Base-by-base conservation (phyloP, 1,140 invertebrate genomes). In the Drosophila nasuta region DNA sequence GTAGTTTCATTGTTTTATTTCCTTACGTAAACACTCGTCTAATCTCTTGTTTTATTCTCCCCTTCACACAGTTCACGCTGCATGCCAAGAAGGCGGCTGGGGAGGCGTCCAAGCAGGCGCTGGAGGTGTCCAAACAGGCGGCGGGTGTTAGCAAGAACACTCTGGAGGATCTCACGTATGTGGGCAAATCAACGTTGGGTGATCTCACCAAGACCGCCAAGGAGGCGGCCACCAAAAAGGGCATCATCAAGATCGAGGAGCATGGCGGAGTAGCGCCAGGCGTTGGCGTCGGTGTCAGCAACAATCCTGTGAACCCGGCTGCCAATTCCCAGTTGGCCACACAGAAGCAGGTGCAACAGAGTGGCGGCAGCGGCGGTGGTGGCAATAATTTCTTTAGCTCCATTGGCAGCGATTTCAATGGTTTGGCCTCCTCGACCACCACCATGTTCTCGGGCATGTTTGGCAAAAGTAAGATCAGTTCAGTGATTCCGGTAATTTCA, bases 391-490 rank as follows among this genome's bases (percentile, higher is more conserved):
- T 98, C 92, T 97, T 98, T 85, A 97, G 96, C 64, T 97, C 97
- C 86, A 96, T 98, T 82, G 96, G 96, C 82, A 97, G 95, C 17
- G 97, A 98, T 93, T 93, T 98, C 30, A 98, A 98, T 92, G 97
- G 97, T 4, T 95, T 98, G 54, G 97, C 97, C 25, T 96, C 96
- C 6, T 97, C 97, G 83, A 98, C 97, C 0, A 96, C 96, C 4
- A 97, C 95, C 82, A 97, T 98, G 95, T 97, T 98, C 83, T 97
- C 96, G 67, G 97, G 97, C 91, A 94, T 98, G 77, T 98, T 98
- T 91, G 93, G 93, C 17, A 95, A 95, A 92, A 95, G 95, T 94
- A 82, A 76, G 86, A 25, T 25, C 3, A 25, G 20, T 25, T 25
- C 3, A 25, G 20, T 4, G 3, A 25, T 25, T 25, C 3, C 20